A percentile compares a stretch with the other conserved stretches of the same genome.
Conservation (phyloP, 2,888 invertebrate genomes). For the Graphium colonna region DNA sequence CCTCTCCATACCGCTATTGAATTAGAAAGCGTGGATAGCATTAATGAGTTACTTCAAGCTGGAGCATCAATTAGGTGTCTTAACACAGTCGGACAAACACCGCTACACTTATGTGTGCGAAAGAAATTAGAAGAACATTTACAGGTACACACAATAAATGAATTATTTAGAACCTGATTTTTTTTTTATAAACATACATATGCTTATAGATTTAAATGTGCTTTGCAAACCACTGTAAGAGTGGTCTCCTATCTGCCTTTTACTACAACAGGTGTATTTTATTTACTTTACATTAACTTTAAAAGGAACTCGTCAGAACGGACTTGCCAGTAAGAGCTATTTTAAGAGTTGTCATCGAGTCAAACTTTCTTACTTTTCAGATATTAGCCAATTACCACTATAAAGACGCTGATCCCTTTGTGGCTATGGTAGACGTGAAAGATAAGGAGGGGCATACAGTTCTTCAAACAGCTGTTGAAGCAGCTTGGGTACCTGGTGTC, state of each 20-base stretch:
- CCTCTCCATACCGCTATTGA: conserved; percentile 77
- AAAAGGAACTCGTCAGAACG: too few relatives aligned
- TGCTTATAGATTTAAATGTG: too few relatives aligned
- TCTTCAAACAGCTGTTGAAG: conserved; percentile 71
- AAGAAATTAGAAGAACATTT: conserved; percentile 62
- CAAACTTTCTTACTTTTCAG: too few relatives aligned
- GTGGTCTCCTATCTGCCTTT: too few relatives aligned
- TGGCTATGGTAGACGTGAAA: conserved; percentile 65
- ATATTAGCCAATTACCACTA: conserved; percentile 59
- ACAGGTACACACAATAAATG: conserved; percentile 44
- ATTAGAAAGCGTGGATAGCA: conserved; percentile 60
- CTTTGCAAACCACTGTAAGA: too few relatives aligned
- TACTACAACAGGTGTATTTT: too few relatives aligned
- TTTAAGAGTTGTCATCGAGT: too few relatives aligned
- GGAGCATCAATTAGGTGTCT: conserved; percentile 61
- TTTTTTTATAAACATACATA: too few relatives aligned
- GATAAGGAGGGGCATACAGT: conserved; percentile 74
- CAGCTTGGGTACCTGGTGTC: conserved; percentile 74
- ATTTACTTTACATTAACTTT: too few relatives aligned
- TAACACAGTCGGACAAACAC: conserved; percentile 67
- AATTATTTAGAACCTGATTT: too few relatives aligned
- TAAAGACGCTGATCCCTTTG: conserved; percentile 54
- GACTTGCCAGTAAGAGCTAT: too few relatives aligned
- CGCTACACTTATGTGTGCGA: conserved; percentile 73
- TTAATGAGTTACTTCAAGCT: conserved; percentile 58